A percentile compares a stretch with the other conserved stretches of the same genome.
These are phyloP conservation scores for Clepsis dumicolana DNA, from an alignment of 2,888 invertebrate genomes.

Conservation along the genomic window DNA sequence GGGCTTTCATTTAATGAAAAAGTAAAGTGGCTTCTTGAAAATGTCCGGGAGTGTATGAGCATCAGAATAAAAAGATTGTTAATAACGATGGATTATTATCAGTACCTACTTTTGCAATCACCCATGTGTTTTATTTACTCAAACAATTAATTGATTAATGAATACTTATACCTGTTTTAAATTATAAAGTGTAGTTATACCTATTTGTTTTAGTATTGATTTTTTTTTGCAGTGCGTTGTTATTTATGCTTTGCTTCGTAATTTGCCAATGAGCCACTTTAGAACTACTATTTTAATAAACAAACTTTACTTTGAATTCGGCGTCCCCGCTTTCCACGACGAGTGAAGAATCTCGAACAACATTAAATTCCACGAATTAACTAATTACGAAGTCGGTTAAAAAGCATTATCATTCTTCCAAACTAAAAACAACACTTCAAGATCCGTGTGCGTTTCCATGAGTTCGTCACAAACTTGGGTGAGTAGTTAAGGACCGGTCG, in stretches of 20 bases:
- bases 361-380: background rate
- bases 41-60: too few relatives aligned
- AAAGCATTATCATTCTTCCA: background rate
- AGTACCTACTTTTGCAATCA: too few relatives aligned
- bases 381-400: too few relatives aligned
- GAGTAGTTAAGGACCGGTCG: background rate
- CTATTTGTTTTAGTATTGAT: background rate
- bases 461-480: background rate
- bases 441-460: background rate
- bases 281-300: background rate
- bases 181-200: too few relatives aligned
- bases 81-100: too few relatives aligned
- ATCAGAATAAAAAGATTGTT: too few relatives aligned
- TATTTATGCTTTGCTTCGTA: background rate
- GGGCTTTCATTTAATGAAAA: too few relatives aligned
- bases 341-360: background rate
- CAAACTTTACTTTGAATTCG: background rate
- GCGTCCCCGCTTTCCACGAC: background rate
- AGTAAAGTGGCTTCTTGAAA: too few relatives aligned
- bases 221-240: too few relatives aligned
- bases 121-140: too few relatives aligned
- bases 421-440: background rate
- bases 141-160: too few relatives aligned
- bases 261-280: background rate
- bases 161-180: too few relatives aligned